Percentiles rank a stretch among this genome's conserved stretches.
These are phyloP conservation scores for Fragum sueziense DNA, from an alignment of 2,888 invertebrate species.

Conservation along the genomic window DNA sequence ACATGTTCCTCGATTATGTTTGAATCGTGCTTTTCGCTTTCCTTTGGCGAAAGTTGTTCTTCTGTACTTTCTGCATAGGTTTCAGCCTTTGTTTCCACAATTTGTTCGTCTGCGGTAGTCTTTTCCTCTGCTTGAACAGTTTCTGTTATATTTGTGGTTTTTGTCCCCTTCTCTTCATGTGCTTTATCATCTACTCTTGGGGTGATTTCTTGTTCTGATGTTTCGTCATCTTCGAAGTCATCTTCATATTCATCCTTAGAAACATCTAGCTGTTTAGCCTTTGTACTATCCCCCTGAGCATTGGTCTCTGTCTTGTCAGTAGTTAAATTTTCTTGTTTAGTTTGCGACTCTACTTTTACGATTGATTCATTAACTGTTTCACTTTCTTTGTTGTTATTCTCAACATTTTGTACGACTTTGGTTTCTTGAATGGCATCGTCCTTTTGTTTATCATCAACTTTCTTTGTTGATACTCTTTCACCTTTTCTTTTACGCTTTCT, in stretches of 20 bases:
- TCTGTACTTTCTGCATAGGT: too few species aligned
- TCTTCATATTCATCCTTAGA: constrained; percentile 33
- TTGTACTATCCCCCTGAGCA: neutral
- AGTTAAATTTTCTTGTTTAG: neutral
- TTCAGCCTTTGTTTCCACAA: too few species aligned
- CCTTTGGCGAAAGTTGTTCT: too few species aligned
- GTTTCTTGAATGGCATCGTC: neutral
- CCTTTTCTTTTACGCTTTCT: neutral
- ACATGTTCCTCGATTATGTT: too few species aligned
- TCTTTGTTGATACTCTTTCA: neutral
- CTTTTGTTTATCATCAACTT: neutral
- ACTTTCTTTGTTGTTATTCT: neutral
- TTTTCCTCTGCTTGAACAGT: neutral
- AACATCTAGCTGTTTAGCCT: neutral
- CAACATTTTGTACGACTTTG: neutral
- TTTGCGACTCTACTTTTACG: neutral
- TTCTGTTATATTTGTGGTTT: neutral
- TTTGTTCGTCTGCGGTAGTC: too few species aligned
- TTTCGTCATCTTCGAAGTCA: constrained; percentile 38
- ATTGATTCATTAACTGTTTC: neutral
- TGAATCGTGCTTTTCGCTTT: too few species aligned
- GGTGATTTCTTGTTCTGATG: neutral
- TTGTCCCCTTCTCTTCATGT: neutral
- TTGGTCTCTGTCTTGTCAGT: neutral
- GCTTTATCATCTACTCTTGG: neutral